Evolutionary conservation across 2,888 invertebrate species (phyloP), one percentile per base, ranked within the genome.

Genomic region (Aelia acuminata): DNA sequence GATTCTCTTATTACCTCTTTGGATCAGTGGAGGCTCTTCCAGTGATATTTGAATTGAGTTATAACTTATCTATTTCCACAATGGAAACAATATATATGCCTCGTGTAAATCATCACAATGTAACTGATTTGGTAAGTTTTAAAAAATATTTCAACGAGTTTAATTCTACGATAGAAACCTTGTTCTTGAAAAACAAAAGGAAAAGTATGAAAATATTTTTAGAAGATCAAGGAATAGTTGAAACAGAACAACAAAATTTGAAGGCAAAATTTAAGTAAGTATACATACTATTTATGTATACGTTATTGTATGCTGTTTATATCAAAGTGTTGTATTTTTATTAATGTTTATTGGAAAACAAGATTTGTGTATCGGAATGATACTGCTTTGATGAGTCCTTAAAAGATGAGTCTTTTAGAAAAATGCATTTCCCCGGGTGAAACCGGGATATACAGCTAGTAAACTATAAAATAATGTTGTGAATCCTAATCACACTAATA

Each of bases 51-150:
- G 20, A 31, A 31, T 20, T 70, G 18, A 70, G 22, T 43, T 10
- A 43, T 4, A 43, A 43, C 43, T n/a, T n/a, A n/a, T n/a, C n/a
- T 43, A 0, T 5, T 43, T 8, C 43, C 11, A n/a, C 43, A 7
- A 85, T 85, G 85, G 85, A 85, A 47, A n/a, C 49, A 2, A 53
- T 85, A 35, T 85, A 85, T 85, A 85, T 85, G 47, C 85, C 85
- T 26, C 31, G 53, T 3, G 53, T 35, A 10, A 85, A 50, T 50
- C 85, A 85, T 85, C 85, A 49, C 10, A 85, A 85, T 85, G 85
- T 88, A 3, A 50, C 84, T 22, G 88, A 88, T 31, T n/a, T 48
- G 35, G 15, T 53, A 26, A 84, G 50, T 88, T 84, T 88, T 15
- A 48, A 53, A 18, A 84, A 53, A 20, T 84, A 88, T 39, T 88